Base-by-base conservation (phyloP, 2,797 vertebrate species). In the Tinamus major region DNA sequence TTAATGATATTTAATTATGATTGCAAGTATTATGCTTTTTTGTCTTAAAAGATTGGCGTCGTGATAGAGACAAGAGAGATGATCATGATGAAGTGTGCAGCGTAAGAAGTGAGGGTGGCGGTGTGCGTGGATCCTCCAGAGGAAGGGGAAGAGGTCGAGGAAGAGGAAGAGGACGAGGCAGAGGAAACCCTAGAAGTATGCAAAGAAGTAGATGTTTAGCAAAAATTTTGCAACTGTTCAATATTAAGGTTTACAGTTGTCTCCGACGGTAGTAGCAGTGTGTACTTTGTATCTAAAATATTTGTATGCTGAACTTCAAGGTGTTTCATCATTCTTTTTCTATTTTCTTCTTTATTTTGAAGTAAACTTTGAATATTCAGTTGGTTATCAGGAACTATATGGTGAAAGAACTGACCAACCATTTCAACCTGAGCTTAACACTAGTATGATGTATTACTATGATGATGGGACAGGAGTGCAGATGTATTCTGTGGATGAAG, bases 401-500 rank as follows among this genome's bases (percentile, higher is more conserved):
- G 95, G 96, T 24, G 98, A 97, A 35, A 98, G 98, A 48, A 97
- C 97, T 63, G 96, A 96, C 3, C 97, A 65, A 62, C 93, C 97
- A 55, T 98, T 93, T 88, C 95, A 98, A 9, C 67, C 98, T 4
- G 98, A 99, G 89, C 98, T 98, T 16, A 98, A 95, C 79, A 97
- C 96, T 95, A 89, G 95, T 58, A 98, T 99, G 98, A 98, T 99
- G 98, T 99, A 99, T 96, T 99, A 98, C 96, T 99, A 99, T 29
- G 98, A 98, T 2, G 98, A 98, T 17, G 98, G 98, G 76, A 98
- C 95, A 95, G 98, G 98, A 44, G 97, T 98, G 19, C 99, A 99
- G 96, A 98, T 99, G 97, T 99, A 99, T 97, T 97, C 98, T 10
- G 98, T 99, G 96, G 99, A 99, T 61, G 98, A 99, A 93, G 97